Evolutionary conservation across 1,140 invertebrate species (phyloP), one percentile per base, ranked within the genome.

Genomic region (Drosophila aff.): DNA sequence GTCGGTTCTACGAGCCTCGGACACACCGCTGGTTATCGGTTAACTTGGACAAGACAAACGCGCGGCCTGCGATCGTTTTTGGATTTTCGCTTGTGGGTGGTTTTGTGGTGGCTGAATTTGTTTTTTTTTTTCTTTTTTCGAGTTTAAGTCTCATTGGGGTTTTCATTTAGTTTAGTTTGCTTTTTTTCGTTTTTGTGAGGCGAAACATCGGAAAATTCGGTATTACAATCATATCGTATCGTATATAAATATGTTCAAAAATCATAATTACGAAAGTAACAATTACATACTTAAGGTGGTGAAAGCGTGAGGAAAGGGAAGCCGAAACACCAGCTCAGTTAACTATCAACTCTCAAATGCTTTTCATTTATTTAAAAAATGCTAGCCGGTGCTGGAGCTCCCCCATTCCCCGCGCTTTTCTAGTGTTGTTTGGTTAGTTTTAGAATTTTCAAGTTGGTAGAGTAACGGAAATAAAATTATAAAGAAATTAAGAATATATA

Each of bases 181-280:
- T 75, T 76, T 74, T 73, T 83, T 44, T 79, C 43, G 50, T 84
- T 92, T 84, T 89, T 92, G 92, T 92, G 92, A 92, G 92, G 92
- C 92, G 92, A 92, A 92, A 92, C 92, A 93, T 93, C 79, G 80
- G 92, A 92, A 92, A 93, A 93, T 86, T 93, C 92, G 91, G 92
- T 83, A 92, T 93, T 91, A 92, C 92, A 93, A 92, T 79, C 61
- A 58, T 72, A 75, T 63, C 73, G 55, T 55, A 36, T 73, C 67
- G 71, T 73, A 73, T 73, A 73, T 73, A 73, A 73, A 73, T 86
- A 72, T 83, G 63, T 73, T 89, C 72, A 85, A 85, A 89, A 89
- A 90, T 85, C 66, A 90, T 89, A 90, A 79, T 84, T 68, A 79
- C 79, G 55, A 89, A 90, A 90, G 52, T 81, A 85, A 84, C 77